Base-by-base conservation (phyloP, 2,888 invertebrate genomes). In the Callosobruchus maculatus region DNA sequence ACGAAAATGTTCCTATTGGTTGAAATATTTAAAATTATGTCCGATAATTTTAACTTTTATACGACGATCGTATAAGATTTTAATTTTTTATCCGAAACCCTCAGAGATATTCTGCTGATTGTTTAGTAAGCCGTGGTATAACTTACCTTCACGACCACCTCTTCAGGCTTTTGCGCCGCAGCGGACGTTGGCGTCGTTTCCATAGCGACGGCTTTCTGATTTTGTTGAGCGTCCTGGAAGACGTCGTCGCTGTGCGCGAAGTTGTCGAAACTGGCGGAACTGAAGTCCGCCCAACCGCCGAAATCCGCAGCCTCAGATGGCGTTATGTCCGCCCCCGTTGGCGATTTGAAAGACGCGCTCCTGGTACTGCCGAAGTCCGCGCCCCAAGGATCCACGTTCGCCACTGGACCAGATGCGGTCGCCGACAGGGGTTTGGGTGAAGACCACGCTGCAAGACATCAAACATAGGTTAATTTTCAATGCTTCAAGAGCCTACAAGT, bases 221-320 rank as follows among this genome's bases (percentile, higher is more conserved):
- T 30, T 75, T 74, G 68, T 68, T 75, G 22, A 18, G 49, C 26
- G 18, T 49, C 49, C 49, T 49, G 49, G 49, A 71, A 22, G 26
- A 22, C 73, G 30, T 69, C 73, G 21, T 72, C 68, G 22, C 73
- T 77, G 18, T 76, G 76, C 13, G 81, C 77, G 73, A 83, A 82
- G 77, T 82, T 79, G n/a, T 82, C 84, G 76, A 85, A 85, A 7
- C 78, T 71, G 2, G 80, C 84, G 2, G 85, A 81, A 79, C 84
- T 87, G 79, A 88, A 88, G 78, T 88, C 86, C 4, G 88, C 88
- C 88, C 88, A 88, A 72, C 85, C 86, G 20, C 78, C 49, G 18
- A 49, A 49, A 7, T 49, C 49, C 1, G 49, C 13, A 0, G 49
- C 13, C 49, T n/a, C n/a, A n/a, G 49, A 13, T 1, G 49, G 1